These are phyloP conservation scores for Helicoverpa zea DNA, from an alignment of 1,140 invertebrate genomes.

Conservation along the genomic window DNA sequence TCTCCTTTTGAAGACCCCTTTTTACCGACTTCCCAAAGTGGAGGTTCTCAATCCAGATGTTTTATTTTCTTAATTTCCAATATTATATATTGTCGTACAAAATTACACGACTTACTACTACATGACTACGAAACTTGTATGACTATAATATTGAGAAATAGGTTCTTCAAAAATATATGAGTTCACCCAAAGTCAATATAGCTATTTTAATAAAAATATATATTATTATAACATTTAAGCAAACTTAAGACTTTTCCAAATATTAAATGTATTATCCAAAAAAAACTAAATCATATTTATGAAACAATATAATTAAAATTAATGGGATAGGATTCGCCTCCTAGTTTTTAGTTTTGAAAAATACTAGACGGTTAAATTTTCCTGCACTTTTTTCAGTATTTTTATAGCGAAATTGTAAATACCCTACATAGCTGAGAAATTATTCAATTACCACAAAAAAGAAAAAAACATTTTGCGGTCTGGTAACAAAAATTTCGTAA, in stretches of 20 bases:
- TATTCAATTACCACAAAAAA: background rate
- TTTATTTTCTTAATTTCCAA: too few relatives aligned
- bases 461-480: too few relatives aligned
- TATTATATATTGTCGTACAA: too few relatives aligned
- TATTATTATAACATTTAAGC: background rate
- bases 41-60: too few relatives aligned
- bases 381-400: background rate
- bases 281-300: conserved; percentile 18
- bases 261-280: conserved; percentile 28
- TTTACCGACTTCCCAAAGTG: background rate
- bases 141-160: background rate
- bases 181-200: conserved; percentile 42
- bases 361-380: background rate
- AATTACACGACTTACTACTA: too few relatives aligned
- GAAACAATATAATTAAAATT: conserved; percentile 4
- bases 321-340: background rate
- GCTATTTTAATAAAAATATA: conserved; percentile 26
- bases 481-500: too few relatives aligned
- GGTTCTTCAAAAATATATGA: conserved; percentile 7
- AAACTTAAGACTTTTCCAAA: conserved; percentile 27
- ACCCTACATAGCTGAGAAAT: background rate
- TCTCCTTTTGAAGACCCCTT: background rate
- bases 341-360: conserved; percentile 7
- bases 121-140: too few relatives aligned
- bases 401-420: conserved; percentile 26